Conservation (phyloP, 2,113 vertebrate species). For the Callocephalon fimbriatum region DNA sequence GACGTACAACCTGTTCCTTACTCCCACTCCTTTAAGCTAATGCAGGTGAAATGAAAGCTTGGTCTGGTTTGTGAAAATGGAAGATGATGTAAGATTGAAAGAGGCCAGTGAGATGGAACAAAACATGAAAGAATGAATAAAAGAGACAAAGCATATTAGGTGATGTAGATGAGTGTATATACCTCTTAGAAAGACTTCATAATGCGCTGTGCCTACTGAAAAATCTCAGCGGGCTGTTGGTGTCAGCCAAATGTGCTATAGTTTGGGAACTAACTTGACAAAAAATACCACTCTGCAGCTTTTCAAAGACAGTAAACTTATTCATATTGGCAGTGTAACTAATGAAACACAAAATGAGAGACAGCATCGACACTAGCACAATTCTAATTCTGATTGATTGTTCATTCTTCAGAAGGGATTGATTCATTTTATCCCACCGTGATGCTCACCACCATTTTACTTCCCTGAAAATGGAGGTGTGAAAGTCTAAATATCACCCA, state of each 20-base stretch:
- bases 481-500: not conserved
- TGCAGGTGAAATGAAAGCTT: not conserved
- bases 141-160: not conserved
- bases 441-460: not conserved
- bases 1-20: not conserved
- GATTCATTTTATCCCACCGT: not conserved
- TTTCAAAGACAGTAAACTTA: not conserved
- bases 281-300: not conserved
- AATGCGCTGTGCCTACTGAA: not conserved
- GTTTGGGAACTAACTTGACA: not conserved
- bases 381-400: constrained; percentile 5
- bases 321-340: not conserved
- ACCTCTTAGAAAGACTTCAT: not conserved
- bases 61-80: not conserved
- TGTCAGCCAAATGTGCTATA: not conserved
- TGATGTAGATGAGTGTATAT: not conserved
- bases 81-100: not conserved
- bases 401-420: not conserved
- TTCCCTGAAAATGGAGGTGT: constrained; percentile 16
- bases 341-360: constrained; percentile 20
- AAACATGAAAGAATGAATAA: not conserved
- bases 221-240: not conserved
- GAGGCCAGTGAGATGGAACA: not conserved
- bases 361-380: not conserved
- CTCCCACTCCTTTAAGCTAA: not conserved